A percentile compares a stretch with the other conserved stretches of the same genome.
Conservation (phyloP, 2,113 vertebrate genomes). For the Strigops habroptila region DNA sequence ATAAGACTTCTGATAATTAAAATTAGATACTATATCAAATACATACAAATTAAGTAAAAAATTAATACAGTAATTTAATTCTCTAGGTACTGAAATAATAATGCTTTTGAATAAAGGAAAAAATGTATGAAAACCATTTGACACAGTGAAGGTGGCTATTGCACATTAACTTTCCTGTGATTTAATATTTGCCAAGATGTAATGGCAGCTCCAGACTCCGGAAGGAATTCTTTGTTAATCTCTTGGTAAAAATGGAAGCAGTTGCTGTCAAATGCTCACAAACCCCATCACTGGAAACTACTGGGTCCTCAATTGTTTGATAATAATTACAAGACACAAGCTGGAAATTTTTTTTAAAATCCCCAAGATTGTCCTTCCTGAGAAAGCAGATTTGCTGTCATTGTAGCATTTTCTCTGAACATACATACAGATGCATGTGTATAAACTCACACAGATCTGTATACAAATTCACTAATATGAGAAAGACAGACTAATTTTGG, state of each 20-base stretch:
- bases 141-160: not conserved
- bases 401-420: not conserved
- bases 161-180: not conserved
- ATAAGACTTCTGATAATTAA: conserved; percentile 60
- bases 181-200: not conserved
- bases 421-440: not conserved
- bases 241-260: not conserved
- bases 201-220: not conserved
- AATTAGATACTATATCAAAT: conserved; percentile 56
- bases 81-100: conserved; percentile 13
- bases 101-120: not conserved
- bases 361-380: not conserved
- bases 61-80: conserved; percentile 33
- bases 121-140: not conserved
- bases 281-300: not conserved
- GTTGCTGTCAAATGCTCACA: not conserved
- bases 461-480: not conserved
- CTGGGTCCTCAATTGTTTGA: not conserved
- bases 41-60: conserved; percentile 44
- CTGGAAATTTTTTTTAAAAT: not conserved
- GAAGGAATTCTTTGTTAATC: not conserved
- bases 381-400: not conserved
- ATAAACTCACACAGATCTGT: not conserved
- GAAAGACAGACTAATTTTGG: not conserved
- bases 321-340: not conserved